phyloP scores from a whole-genome alignment of 2,888 invertebrate species.

The Orchesella flavescens region DNA sequence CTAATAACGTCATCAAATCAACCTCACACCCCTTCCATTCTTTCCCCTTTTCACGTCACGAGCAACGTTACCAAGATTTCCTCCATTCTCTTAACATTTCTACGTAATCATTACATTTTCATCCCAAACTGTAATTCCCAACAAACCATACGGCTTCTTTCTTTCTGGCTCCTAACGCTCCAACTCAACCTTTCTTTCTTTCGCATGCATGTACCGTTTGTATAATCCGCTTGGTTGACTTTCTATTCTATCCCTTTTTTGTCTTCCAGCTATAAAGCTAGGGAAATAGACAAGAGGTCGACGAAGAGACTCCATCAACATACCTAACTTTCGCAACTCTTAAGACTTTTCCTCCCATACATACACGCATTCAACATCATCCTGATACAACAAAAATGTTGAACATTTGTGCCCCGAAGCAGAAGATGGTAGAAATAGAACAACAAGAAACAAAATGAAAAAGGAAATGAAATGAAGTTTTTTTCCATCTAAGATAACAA shows the following conservation, averaged over 20 bases:
- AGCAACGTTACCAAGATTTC: slow-evolving; percentile 37
- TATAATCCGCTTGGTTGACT: slow-evolving; percentile 48
- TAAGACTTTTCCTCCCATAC: neutral
- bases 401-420: slow-evolving; percentile 34
- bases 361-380: neutral
- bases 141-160: slow-evolving; percentile 49
- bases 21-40: slow-evolving; percentile 33
- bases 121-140: slow-evolving; percentile 1
- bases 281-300: neutral
- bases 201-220: neutral
- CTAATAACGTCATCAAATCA: slow-evolving; percentile 42
- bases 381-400: neutral
- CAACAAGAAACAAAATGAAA: slow-evolving; percentile 9
- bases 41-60: slow-evolving; percentile 6
- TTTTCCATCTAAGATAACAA: neutral
- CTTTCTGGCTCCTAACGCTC: neutral
- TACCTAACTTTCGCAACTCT: neutral
- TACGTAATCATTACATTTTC: slow-evolving; percentile 37
- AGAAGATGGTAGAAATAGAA: neutral
- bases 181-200: slow-evolving; percentile 23
- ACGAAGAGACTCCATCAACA: neutral
- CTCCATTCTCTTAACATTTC: slow-evolving; percentile 26
- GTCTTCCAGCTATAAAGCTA: neutral
- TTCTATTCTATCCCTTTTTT: slow-evolving; percentile 12
- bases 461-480: slow-evolving; percentile 9